Base-by-base conservation (phyloP, 1,140 invertebrate species). In the Subanguina moxae region DNA sequence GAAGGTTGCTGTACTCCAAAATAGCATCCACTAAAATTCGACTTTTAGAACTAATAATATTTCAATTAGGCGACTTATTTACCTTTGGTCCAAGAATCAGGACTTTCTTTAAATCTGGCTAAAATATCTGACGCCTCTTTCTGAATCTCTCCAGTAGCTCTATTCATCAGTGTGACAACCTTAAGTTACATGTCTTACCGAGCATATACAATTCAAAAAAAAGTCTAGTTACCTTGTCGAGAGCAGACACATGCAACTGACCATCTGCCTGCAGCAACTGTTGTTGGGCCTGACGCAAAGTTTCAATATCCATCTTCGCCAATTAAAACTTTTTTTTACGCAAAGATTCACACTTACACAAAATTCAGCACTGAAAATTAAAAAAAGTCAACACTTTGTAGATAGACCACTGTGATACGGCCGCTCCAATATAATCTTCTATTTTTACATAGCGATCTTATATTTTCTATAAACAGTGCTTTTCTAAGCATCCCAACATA, bases 1-100 rank as follows among this genome's bases (percentile, higher is more conserved):
- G 92, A 84, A 97, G 95, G 83, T 82, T 86, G 17, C 88, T 89
- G 86, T 89, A 98, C 85, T 98, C 94, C 80, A 99, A 86, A 84
- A 99, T 99, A 58, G 93, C 94, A 86, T 99, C 96, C 65, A 99
- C 95, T 38, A 11, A 38, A 38, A 38, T 3, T 5, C 3, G 11
- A 38, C 32, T 38, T 38, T 38, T 38, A 38, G 3, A 38, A 11
- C 11, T 3, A 38, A 38, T 11, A 38, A 38, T 38, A 38, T 38
- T 38, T 3, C 32, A 38, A 11, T 38, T 11, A 38, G 11, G 32
- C 32, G 11, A 38, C 32, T 38, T 3, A 11, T 11, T 38, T 11
- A 38, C 32, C 32, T 56, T 78, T 78, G 17, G 76, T 76, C 74
- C 74, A 76, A 0, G 74, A 52, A 21, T 58, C 23, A 17, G 71